These are phyloP conservation scores for Watsonalla binaria DNA, from an alignment of 2,888 invertebrate genomes.

Conservation along the genomic window DNA sequence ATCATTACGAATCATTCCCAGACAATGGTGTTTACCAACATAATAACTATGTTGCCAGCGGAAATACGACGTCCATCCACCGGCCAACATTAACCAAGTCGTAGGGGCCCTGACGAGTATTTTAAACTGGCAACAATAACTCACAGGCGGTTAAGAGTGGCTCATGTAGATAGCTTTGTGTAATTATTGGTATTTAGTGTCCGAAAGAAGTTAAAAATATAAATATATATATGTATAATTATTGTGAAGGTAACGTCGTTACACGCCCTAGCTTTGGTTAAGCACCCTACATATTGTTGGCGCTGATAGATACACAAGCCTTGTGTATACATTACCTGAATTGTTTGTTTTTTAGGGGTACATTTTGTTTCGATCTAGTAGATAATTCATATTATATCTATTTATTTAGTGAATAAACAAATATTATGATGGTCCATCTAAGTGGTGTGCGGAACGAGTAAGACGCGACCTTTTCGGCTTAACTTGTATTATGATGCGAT, in stretches of 20 bases:
- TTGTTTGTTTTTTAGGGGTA: constrained; percentile 37
- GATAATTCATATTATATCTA: constrained; percentile 69
- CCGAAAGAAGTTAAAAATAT: constrained; percentile 51
- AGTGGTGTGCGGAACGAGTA: constrained; percentile 6
- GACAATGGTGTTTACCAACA: constrained; percentile 53
- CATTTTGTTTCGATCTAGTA: constrained; percentile 53
- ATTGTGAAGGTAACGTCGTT: constrained; percentile 45
- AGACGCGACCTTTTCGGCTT: not conserved
- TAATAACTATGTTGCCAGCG: constrained; percentile 49
- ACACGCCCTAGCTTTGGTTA: constrained; percentile 46
- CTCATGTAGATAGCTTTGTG: constrained; percentile 79
- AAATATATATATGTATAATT: constrained; percentile 30
- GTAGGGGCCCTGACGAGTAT: constrained; percentile 8
- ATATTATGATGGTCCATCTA: constrained; percentile 21
- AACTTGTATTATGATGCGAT: not conserved
- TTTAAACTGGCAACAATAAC: constrained; percentile 35
- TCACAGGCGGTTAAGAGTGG: constrained; percentile 53
- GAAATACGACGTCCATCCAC: constrained; percentile 17
- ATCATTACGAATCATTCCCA: constrained; percentile 73
- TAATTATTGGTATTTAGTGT: constrained; percentile 76
- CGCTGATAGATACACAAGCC: constrained; percentile 50
- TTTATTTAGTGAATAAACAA: constrained; percentile 58
- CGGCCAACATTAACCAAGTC: not conserved
- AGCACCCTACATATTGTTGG: constrained; percentile 50
- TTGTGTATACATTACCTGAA: constrained; percentile 50